Conservation (phyloP, 2,797 vertebrate genomes). For the Alauda arvensis region DNA sequence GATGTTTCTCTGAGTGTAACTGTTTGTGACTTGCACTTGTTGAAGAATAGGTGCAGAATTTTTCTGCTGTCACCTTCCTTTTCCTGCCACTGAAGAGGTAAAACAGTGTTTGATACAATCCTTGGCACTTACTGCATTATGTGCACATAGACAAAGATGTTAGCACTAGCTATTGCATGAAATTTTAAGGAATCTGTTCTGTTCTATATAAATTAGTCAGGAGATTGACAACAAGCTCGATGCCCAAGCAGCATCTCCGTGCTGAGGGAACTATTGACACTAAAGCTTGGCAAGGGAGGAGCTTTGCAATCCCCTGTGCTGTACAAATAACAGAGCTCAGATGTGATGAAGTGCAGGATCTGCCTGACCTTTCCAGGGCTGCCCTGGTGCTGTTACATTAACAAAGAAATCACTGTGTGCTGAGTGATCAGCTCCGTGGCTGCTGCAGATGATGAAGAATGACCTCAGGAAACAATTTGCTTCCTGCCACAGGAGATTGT, state of each 20-base stretch:
- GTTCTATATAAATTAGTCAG: not conserved
- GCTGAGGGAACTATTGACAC: not conserved
- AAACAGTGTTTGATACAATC: not conserved
- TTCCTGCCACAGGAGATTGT: not conserved
- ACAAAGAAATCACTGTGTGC: not conserved
- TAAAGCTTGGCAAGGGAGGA: not conserved
- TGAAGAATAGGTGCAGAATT: not conserved
- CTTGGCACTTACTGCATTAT: not conserved
- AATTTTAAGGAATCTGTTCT: not conserved
- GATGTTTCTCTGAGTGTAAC: not conserved
- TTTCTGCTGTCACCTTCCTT: not conserved
- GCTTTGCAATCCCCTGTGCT: not conserved
- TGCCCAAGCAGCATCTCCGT: not conserved
- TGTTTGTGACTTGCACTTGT: not conserved
- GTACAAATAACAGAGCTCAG: not conserved
- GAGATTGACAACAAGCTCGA: not conserved
- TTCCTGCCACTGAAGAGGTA: not conserved
- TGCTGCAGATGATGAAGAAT: not conserved
- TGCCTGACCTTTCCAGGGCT: slow-evolving; percentile 6
- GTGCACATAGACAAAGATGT: not conserved
- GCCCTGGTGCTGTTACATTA: not conserved
- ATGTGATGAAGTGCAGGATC: not conserved
- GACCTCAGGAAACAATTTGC: not conserved
- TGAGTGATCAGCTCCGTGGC: not conserved
- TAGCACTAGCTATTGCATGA: not conserved